Base-by-base conservation (phyloP, 1,140 invertebrate genomes). In the Coenobita brevimanus region DNA sequence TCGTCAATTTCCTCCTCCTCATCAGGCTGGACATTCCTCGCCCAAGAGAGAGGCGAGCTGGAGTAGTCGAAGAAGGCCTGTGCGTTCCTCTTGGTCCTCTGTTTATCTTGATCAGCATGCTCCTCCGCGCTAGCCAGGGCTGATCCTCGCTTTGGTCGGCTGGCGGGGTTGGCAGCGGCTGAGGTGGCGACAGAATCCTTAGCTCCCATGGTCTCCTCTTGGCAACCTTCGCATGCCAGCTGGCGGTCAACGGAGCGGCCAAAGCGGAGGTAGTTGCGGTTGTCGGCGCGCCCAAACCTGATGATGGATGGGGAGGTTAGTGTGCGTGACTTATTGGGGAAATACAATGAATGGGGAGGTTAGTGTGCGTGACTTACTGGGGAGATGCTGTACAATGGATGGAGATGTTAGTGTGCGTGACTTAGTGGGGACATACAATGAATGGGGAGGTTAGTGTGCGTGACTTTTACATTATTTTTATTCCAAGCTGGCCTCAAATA, bases 231-330 rank as follows among this genome's bases (percentile, higher is more conserved):
- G 27, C 33, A 57, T 24, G 6, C 33, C 33, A 57, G 43, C 67
- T 83, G 82, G 30, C 46, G 17, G 33, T 83, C 82, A 27, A 83
- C 82, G 27, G 82, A 83, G 30, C 82, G 82, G n/a, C 82, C 82
- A 41, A 83, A 83, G 2, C 82, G 43, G 33, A 83, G 67, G 82
- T 73, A 83, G 82, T 83, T 83, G 43, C 69, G 46, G 82, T 73
- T 57, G 27, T 64, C 54, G 24, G 15, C 50, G 60, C 82, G 82
- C 3, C 82, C 82, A 27, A 83, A 83, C 50, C 82, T 83, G 41
- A 10, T 1, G 46, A 57, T 10, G 4, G 50, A 21, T 13, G 24
- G 15, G 17, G 46, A 60, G 30, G 60, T 8, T 10, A 30, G 21
- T 10, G 38, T 36, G 64, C 10, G 15, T n/a, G 3, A 50, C 30